Evolutionary conservation across 2,113 vertebrate genomes (phyloP).

Genomic region (Burhinus oedicnemus): DNA sequence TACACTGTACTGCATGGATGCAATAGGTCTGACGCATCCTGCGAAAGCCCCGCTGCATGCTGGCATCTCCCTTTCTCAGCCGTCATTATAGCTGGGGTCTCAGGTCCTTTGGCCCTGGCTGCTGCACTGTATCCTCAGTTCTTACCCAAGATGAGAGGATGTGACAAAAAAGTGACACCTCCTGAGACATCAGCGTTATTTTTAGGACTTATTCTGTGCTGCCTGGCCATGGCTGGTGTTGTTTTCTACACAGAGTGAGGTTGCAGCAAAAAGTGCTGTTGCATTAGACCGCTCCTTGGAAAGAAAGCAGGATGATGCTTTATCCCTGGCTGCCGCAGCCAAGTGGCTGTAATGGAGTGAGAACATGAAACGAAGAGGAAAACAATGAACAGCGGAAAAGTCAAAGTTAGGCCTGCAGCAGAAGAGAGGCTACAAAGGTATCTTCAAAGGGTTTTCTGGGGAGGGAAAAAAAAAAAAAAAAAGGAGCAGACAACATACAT

Average conservation of each 20-base stretch:
- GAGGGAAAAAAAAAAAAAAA: constrained; percentile 7
- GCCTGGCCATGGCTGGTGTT: background rate
- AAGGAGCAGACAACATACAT: constrained; percentile 56
- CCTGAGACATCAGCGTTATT: background rate
- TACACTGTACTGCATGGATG: fast-evolving
- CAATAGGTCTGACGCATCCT: background rate
- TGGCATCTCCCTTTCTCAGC: background rate
- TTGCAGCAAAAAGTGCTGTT: background rate
- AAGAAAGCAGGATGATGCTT: background rate
- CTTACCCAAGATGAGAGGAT: background rate
- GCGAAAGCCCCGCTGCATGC: background rate
- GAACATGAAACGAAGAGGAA: constrained; percentile 19
- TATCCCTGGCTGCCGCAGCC: background rate
- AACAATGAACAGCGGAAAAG: constrained; percentile 43
- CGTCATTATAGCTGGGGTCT: background rate
- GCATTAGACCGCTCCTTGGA: background rate
- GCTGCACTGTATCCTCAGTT: background rate
- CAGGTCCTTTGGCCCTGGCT: background rate
- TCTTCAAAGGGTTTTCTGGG: constrained; percentile 63
- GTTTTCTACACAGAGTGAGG: background rate
- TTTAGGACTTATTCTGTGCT: background rate
- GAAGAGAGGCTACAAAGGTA: constrained; percentile 60
- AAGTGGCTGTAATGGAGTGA: background rate
- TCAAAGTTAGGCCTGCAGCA: constrained; percentile 65
- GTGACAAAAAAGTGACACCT: background rate